A percentile compares a stretch with the other conserved stretches of the same genome.
Conservation (phyloP, 2,797 vertebrate genomes). For the Allobates femoralis region DNA sequence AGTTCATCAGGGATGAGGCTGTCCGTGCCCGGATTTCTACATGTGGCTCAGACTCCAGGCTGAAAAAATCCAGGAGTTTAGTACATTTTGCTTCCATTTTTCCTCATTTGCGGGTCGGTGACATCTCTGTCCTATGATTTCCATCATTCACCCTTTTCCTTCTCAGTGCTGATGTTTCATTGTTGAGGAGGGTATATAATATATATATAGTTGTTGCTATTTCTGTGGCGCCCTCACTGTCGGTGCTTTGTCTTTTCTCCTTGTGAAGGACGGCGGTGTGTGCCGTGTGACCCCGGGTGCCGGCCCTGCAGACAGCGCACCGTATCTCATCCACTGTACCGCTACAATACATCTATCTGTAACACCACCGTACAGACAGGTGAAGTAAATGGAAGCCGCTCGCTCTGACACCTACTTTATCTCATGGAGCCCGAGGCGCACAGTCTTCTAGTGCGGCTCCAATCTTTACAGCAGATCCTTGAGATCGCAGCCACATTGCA, state of each 20-base stretch:
- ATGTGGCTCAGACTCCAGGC: too few relatives aligned
- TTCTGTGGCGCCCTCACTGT: not conserved
- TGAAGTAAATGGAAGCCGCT: slow-evolving; percentile 26
- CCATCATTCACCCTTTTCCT: too few relatives aligned
- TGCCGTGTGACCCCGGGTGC: not conserved
- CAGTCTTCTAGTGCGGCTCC: not conserved
- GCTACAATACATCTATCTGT: slow-evolving; percentile 35
- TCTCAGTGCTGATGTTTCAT: too few relatives aligned
- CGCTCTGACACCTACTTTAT: slow-evolving; percentile 47
- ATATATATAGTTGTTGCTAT: not conserved
- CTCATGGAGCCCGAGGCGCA: slow-evolving; percentile 35
- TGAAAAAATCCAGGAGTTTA: too few relatives aligned
- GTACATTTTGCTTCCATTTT: too few relatives aligned
- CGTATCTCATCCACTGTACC: not conserved
- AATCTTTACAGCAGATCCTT: not conserved
- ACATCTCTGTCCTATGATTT: too few relatives aligned
- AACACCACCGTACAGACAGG: slow-evolving; percentile 18
- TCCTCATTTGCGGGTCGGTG: too few relatives aligned
- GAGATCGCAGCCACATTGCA: not conserved
- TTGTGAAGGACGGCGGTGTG: slow-evolving; percentile 20
- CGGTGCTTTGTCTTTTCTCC: not conserved
- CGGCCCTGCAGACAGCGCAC: not conserved
- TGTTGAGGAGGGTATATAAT: too few relatives aligned
- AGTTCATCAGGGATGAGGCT: too few relatives aligned
- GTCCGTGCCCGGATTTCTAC: too few relatives aligned